Percentiles rank a stretch among this genome's conserved stretches.
phyloP scores from a whole-genome alignment of 2,797 vertebrate species.

The Parotocinclus haroldoi region DNA sequence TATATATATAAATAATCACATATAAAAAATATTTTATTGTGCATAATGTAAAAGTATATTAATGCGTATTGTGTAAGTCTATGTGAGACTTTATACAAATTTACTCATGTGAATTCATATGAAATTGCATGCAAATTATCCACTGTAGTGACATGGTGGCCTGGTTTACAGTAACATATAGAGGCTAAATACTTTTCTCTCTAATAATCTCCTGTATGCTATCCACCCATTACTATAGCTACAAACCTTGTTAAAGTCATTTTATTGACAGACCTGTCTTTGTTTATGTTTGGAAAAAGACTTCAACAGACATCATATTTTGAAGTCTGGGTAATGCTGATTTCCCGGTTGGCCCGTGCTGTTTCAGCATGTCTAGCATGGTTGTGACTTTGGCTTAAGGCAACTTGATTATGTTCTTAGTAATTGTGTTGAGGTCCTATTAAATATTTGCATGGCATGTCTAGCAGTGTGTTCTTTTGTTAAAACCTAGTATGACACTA shows the following conservation, averaged over 20 bases:
- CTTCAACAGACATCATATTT: neutral
- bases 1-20: too few relatives aligned
- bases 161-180: neutral
- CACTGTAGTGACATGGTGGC: neutral
- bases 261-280: conserved; percentile 1
- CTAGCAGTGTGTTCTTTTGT: too few relatives aligned
- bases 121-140: neutral
- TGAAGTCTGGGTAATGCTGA: conserved; percentile 3
- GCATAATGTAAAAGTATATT: too few relatives aligned
- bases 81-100: neutral
- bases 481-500: neutral
- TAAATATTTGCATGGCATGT: too few relatives aligned
- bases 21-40: too few relatives aligned
- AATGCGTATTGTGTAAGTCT: too few relatives aligned
- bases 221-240: neutral
- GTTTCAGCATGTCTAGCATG: neutral
- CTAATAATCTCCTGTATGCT: neutral
- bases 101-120: neutral
- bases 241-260: neutral
- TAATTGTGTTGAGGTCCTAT: neutral
- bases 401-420: neutral
- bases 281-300: conserved; percentile 2
- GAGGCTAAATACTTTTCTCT: conserved; percentile 2
- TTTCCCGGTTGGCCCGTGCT: conserved; percentile 1
- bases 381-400: neutral